Percentiles rank a stretch among this genome's conserved stretches.
Evolutionary conservation across 2,113 vertebrate genomes (phyloP).

Genomic region (Charina bottae): DNA sequence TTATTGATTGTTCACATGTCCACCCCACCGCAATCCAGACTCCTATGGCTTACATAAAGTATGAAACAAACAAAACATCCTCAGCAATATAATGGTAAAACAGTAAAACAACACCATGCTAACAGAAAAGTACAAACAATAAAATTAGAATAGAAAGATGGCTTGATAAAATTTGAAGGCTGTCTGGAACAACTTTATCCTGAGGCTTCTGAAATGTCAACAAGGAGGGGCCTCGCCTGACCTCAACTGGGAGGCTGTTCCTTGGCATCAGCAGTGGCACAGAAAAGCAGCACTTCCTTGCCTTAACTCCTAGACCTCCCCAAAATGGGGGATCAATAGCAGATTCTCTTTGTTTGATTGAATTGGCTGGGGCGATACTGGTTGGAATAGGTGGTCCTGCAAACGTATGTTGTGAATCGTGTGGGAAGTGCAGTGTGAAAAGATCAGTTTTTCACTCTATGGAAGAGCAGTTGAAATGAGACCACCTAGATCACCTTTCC

Average conservation of each 20-base stretch:
- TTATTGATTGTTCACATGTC: neutral
- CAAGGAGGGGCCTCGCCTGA: neutral
- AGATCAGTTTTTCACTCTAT: neutral
- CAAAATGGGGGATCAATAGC: neutral
- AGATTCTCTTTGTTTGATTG: neutral
- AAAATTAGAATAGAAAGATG: neutral
- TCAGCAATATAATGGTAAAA: neutral
- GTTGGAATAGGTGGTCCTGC: neutral
- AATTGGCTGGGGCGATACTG: neutral
- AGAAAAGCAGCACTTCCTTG: neutral
- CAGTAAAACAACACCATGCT: neutral
- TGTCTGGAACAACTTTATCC: neutral
- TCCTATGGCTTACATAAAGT: neutral
- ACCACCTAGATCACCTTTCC: neutral
- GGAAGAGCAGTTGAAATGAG: neutral
- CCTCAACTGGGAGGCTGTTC: neutral
- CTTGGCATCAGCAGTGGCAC: neutral
- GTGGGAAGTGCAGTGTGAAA: neutral
- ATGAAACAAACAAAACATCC: neutral
- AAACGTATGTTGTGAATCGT: neutral
- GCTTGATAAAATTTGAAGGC: neutral
- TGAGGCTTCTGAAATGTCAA: no score
- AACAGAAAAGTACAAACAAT: neutral
- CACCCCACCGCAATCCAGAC: neutral
- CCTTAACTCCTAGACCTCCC: neutral